phyloP scores from a whole-genome alignment of 2,888 invertebrate species.

The Amphipyra berbera region DNA sequence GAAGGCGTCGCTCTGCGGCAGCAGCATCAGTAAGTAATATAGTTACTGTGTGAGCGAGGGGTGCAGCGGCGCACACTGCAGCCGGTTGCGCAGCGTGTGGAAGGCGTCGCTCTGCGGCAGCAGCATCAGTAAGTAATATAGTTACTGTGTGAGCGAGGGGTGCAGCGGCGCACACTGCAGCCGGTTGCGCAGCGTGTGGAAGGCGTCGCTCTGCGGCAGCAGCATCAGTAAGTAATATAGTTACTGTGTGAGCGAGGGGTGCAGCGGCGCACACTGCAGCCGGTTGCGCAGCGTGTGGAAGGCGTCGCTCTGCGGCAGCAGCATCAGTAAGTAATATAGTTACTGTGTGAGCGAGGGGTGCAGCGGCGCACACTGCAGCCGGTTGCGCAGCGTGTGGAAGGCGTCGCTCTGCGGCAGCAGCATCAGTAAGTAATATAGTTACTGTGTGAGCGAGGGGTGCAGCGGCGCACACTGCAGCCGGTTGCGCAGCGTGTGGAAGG shows the following conservation, averaged over 20 bases:
- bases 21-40: constrained; percentile 96
- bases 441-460: constrained; percentile 64
- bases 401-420: constrained; percentile 99
- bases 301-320: constrained; percentile 99
- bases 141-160: constrained; percentile 8
- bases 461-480: constrained; percentile 90
- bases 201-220: constrained; percentile 99
- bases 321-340: constrained; percentile 94
- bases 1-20: constrained; percentile 99
- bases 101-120: constrained; percentile 99
- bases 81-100: constrained; percentile 94
- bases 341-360: constrained; percentile 13
- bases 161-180: constrained; percentile 89
- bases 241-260: constrained; percentile 9
- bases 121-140: constrained; percentile 96
- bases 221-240: constrained; percentile 96
- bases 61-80: constrained; percentile 88
- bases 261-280: constrained; percentile 89
- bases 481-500: constrained; percentile 95
- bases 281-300: constrained; percentile 96
- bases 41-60: constrained; percentile 7
- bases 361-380: constrained; percentile 91
- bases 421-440: constrained; percentile 94
- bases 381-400: constrained; percentile 95
- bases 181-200: constrained; percentile 94